Evolutionary conservation across 1,140 invertebrate species (phyloP).

Genomic region (Pseudomyrmex concolor): DNA sequence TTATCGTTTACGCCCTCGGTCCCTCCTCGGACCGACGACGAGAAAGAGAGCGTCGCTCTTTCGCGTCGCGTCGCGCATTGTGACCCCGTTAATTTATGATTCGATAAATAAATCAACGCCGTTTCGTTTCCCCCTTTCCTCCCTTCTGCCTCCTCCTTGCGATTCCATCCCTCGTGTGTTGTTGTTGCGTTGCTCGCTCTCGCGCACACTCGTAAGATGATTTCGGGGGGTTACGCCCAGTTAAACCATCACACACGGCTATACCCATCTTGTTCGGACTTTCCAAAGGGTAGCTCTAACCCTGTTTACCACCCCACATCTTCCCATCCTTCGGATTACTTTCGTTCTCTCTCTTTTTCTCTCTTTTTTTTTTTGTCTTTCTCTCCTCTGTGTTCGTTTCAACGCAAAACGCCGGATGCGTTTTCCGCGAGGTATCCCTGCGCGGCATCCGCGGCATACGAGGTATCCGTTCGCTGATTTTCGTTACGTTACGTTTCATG

Average conservation of each 20-base stretch:
- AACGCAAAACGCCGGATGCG: constrained; percentile 6
- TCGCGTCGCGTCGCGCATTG: constrained; percentile 77
- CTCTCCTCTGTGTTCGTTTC: constrained; percentile 34
- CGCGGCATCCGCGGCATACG: background rate
- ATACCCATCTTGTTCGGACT: too few relatives aligned
- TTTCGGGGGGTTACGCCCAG: constrained; percentile 75
- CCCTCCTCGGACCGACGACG: constrained; percentile 58
- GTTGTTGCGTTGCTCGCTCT: constrained; percentile 28
- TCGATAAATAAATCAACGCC: constrained; percentile 82
- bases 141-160: constrained; percentile 2
- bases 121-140: constrained; percentile 59
- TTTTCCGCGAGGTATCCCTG: constrained; percentile 10
- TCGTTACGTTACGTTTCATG: constrained; percentile 64
- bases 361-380: background rate
- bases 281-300: constrained; percentile 33
- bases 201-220: constrained; percentile 79
- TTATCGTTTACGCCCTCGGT: constrained; percentile 76
- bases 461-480: background rate
- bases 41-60: constrained; percentile 36
- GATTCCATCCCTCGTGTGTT: background rate
- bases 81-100: constrained; percentile 82
- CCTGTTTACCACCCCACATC: constrained; percentile 20
- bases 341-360: constrained; percentile 18
- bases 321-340: constrained; percentile 19
- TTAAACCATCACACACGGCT: constrained; percentile 45